phyloP scores from a whole-genome alignment of 2,888 invertebrate species.

The Platerodrilus igneus region DNA sequence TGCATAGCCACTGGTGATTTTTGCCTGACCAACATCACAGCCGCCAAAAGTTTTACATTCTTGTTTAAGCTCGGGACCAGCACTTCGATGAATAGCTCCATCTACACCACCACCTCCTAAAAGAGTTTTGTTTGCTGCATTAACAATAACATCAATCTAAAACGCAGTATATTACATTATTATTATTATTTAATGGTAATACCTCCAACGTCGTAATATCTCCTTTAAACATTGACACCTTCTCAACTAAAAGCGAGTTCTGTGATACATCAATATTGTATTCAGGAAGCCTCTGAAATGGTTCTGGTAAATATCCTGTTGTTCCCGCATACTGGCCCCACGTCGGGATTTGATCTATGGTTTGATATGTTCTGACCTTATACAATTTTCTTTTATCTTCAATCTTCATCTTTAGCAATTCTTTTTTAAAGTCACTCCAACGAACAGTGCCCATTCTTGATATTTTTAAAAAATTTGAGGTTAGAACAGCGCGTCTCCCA shows the following conservation, averaged over 20 bases:
- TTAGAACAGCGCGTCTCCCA: too few relatives aligned
- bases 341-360: conserved; percentile 50
- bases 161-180: neutral
- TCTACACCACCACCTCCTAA: conserved; percentile 86
- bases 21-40: conserved; percentile 78
- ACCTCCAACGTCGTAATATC: conserved; percentile 80
- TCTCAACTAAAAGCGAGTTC: conserved; percentile 53
- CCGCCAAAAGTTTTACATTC: conserved; percentile 71
- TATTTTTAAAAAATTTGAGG: too few relatives aligned
- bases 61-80: conserved; percentile 62
- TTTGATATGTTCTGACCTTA: conserved; percentile 45
- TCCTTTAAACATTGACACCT: conserved; percentile 66
- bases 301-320: conserved; percentile 37
- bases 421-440: conserved; percentile 54
- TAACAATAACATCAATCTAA: conserved; percentile 75
- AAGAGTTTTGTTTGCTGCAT: conserved; percentile 77
- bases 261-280: conserved; percentile 45
- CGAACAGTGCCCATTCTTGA: too few relatives aligned
- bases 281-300: conserved; percentile 37
- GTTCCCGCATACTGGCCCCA: conserved; percentile 53
- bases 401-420: conserved; percentile 50
- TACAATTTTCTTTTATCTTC: conserved; percentile 55
- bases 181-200: conserved; percentile 1
- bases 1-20: conserved; percentile 75
- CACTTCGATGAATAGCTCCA: conserved; percentile 82